phyloP scores from a whole-genome alignment of 2,113 vertebrate genomes.

The Nasalis larvatus region DNA sequence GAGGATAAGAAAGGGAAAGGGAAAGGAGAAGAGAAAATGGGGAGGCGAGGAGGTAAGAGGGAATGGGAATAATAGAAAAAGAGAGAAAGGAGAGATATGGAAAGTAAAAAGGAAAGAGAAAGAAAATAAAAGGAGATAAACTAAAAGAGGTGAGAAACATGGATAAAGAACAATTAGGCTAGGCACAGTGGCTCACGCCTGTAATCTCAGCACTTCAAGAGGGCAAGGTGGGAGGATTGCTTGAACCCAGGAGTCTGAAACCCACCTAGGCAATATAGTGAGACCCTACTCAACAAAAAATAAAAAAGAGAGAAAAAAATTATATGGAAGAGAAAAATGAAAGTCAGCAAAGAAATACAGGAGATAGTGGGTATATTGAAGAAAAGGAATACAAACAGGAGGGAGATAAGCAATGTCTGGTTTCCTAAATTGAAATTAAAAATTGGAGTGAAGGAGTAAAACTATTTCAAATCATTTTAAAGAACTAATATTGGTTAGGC shows the following conservation, averaged over 20 bases:
- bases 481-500: background rate
- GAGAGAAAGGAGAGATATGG: background rate
- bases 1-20: background rate
- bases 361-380: background rate
- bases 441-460: background rate
- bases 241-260: no score
- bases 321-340: background rate
- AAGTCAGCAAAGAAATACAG: background rate
- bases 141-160: background rate
- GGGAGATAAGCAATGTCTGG: background rate
- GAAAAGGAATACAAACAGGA: background rate
- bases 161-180: background rate
- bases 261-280: no score
- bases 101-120: background rate
- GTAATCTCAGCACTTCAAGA: no score
- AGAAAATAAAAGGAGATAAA: background rate
- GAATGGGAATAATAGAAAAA: background rate
- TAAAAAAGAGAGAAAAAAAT: background rate
- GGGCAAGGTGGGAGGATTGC: no score
- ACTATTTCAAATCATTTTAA: background rate
- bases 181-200: no score
- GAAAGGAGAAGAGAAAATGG: background rate
- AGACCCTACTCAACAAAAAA: no score
- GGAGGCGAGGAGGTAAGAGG: background rate
- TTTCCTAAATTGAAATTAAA: background rate